Percentiles rank a stretch among this genome's conserved stretches.
phyloP scores from a whole-genome alignment of 2,888 invertebrate species.

The Drosophila cracens region DNA sequence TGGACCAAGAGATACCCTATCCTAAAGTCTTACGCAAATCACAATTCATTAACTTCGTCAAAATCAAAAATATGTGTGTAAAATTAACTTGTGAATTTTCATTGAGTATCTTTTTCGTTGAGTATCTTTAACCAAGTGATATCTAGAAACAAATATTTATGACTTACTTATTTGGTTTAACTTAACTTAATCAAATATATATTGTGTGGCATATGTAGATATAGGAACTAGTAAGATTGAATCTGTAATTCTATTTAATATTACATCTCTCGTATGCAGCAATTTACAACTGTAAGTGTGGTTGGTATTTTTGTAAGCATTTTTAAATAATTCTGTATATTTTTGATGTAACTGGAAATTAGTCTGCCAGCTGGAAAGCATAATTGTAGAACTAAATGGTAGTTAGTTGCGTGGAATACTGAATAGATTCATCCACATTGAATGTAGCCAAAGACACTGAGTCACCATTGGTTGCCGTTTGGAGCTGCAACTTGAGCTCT shows the following conservation, averaged over 20 bases:
- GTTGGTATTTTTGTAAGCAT: background rate
- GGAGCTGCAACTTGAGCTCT: constrained; percentile 5
- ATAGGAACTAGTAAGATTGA: background rate
- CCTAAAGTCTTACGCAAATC: background rate
- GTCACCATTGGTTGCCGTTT: constrained; percentile 15
- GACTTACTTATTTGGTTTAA: too few relatives aligned
- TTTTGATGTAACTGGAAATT: background rate
- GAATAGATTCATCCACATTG: background rate
- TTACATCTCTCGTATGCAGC: background rate
- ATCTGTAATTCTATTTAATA: background rate
- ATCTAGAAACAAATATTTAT: background rate
- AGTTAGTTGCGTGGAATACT: background rate
- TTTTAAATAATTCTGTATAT: background rate
- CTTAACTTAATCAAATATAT: too few relatives aligned
- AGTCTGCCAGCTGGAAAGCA: background rate
- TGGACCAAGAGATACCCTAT: background rate
- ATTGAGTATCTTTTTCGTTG: background rate
- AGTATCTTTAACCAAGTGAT: background rate
- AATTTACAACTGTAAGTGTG: background rate
- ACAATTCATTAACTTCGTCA: too few relatives aligned
- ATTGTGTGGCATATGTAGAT: background rate
- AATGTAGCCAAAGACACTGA: constrained; percentile 9
- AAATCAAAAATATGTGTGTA: background rate
- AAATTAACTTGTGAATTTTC: background rate
- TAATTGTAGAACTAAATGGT: background rate